A percentile compares a stretch with the other conserved stretches of the same genome.
Conservation (phyloP, 1,140 invertebrate genomes). For the Pollicipes pollicipes region DNA sequence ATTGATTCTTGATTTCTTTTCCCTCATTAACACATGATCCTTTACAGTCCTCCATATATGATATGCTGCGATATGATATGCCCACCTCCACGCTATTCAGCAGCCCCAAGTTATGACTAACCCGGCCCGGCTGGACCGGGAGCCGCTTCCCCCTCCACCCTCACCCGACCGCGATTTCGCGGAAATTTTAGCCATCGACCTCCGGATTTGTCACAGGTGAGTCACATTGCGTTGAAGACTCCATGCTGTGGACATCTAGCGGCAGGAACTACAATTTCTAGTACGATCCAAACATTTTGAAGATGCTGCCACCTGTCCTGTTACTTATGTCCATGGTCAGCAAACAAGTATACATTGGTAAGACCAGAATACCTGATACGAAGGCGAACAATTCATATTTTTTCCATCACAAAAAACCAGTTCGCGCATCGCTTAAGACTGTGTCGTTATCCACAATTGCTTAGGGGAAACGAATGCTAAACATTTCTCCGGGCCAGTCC, state of each 20-base stretch:
- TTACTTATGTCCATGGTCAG: too few species aligned
- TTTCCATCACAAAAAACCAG: too few species aligned
- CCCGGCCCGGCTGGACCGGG: background rate
- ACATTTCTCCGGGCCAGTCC: too few species aligned
- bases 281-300: too few species aligned
- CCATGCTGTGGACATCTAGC: background rate
- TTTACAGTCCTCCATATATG: conserved; percentile 3
- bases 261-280: too few species aligned
- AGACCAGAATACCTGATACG: too few species aligned
- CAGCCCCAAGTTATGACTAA: conserved; percentile 3
- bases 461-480: too few species aligned
- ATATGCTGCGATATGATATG: conserved; percentile 5
- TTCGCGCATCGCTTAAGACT: too few species aligned
- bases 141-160: background rate
- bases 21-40: background rate
- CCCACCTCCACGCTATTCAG: background rate
- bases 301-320: too few species aligned
- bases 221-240: background rate
- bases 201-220: conserved; percentile 7
- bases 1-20: background rate
- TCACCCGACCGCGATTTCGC: background rate
- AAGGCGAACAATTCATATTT: too few species aligned
- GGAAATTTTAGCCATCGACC: background rate
- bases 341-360: too few species aligned
- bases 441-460: too few species aligned